Percentiles rank a stretch among this genome's conserved stretches.
These are phyloP conservation scores for Ginglymostoma cirratum DNA, from an alignment of 2,113 vertebrate genomes.

Conservation along the genomic window DNA sequence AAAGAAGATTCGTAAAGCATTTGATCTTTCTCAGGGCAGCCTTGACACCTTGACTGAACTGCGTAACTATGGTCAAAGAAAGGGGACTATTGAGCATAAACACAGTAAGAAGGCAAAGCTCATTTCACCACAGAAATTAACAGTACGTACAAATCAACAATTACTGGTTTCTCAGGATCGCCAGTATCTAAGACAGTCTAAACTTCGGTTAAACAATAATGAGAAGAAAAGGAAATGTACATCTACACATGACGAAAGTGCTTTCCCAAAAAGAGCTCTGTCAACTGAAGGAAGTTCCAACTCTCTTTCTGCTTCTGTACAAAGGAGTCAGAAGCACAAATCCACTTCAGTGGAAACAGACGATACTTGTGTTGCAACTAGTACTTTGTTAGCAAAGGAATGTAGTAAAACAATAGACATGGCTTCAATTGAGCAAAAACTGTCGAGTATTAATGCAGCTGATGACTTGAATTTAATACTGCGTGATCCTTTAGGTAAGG, in stretches of 20 bases:
- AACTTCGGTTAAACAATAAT: slow-evolving; percentile 34
- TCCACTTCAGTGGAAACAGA: slow-evolving; percentile 12
- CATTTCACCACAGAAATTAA: slow-evolving; percentile 49
- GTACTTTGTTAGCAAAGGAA: background rate
- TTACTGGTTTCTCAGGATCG: slow-evolving; percentile 58
- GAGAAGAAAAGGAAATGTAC: background rate
- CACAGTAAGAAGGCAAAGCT: slow-evolving; percentile 47
- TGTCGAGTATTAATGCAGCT: slow-evolving; percentile 42
- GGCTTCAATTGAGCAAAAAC: background rate
- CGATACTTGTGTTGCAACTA: background rate
- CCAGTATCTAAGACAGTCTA: slow-evolving; percentile 52
- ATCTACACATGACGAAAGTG: background rate
- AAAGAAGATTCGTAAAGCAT: slow-evolving; percentile 60
- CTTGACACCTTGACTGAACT: slow-evolving; percentile 50
- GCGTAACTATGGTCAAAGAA: slow-evolving; percentile 59
- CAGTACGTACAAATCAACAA: slow-evolving; percentile 51
- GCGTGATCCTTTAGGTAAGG: slow-evolving; percentile 61
- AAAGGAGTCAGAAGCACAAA: background rate
- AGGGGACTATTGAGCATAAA: slow-evolving; percentile 44
- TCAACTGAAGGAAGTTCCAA: background rate
- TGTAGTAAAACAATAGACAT: background rate
- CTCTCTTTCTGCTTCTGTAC: background rate
- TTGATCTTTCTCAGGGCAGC: slow-evolving; percentile 63
- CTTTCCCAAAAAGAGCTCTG: background rate
- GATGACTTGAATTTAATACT: slow-evolving; percentile 63